phyloP scores from a whole-genome alignment of 2,888 invertebrate genomes.

The Odontocolon sp. region DNA sequence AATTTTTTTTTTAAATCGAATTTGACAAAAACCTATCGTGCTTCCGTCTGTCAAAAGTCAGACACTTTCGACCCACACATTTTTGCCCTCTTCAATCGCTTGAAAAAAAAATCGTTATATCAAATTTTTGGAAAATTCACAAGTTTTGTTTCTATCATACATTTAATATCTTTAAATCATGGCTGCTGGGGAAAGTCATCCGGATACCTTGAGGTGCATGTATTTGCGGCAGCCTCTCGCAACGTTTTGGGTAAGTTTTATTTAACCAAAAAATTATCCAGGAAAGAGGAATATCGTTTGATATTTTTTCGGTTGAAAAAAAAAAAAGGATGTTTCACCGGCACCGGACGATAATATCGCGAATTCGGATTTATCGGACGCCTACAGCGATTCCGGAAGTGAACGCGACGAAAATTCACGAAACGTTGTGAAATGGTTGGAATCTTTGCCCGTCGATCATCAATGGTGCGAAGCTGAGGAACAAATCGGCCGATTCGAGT shows the following conservation, averaged over 20 bases:
- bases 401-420: conserved; percentile 59
- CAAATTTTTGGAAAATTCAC: not conserved
- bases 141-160: not conserved
- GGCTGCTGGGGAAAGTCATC: conserved; percentile 23
- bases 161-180: conserved; percentile 12
- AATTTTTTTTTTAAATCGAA: not conserved
- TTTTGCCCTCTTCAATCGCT: not conserved
- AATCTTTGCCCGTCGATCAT: conserved; percentile 57
- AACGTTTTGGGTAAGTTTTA: conserved; percentile 22
- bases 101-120: not conserved
- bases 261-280: not conserved
- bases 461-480: conserved; percentile 60
- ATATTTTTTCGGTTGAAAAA: not conserved
- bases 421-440: conserved; percentile 61
- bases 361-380: conserved; percentile 40
- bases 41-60: not conserved
- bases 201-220: not conserved
- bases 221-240: not conserved
- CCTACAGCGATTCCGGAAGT: conserved; percentile 63
- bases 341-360: not conserved
- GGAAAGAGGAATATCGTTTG: not conserved
- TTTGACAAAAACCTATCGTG: not conserved
- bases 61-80: not conserved
- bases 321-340: not conserved
- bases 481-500: conserved; percentile 24